Percentiles rank a stretch among this genome's conserved stretches.
Evolutionary conservation across 2,797 vertebrate species (phyloP).

Genomic region (Cryptoblepharus egeriae): DNA sequence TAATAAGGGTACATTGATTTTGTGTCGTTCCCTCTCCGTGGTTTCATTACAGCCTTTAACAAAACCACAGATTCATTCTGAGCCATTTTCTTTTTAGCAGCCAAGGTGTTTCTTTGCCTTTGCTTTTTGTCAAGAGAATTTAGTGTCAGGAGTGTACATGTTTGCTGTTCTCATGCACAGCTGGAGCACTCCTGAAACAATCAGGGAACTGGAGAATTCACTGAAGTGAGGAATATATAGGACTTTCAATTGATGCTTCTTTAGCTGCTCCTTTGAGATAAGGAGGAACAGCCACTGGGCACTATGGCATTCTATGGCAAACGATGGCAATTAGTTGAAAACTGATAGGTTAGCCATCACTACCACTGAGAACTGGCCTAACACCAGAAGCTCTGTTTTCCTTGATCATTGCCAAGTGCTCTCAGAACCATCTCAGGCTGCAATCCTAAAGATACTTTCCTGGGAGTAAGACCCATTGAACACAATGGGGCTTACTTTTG

Average conservation of each 20-base stretch:
- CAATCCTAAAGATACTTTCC: too few relatives aligned
- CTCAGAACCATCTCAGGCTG: neutral
- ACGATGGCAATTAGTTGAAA: neutral
- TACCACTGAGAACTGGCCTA: too few relatives aligned
- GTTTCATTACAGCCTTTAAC: conserved; percentile 65
- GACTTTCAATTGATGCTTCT: conserved; percentile 8
- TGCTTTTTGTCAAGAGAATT: conserved; percentile 43
- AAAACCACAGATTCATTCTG: conserved; percentile 69
- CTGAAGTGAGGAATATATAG: conserved; percentile 2
- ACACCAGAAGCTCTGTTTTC: neutral
- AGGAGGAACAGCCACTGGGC: conserved; percentile 1
- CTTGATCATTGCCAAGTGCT: neutral
- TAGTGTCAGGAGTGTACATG: conserved; percentile 8
- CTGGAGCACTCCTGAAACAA: neutral
- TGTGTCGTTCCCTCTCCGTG: conserved; percentile 38
- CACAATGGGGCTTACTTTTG: too few relatives aligned
- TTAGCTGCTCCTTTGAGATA: conserved; percentile 1
- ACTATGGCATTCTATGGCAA: neutral
- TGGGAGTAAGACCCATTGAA: too few relatives aligned
- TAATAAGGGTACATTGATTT: conserved; percentile 72
- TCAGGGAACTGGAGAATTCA: neutral
- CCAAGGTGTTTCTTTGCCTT: conserved; percentile 24
- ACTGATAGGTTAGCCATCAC: too few relatives aligned
- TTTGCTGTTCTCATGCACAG: conserved; percentile 10
- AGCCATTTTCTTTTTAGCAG: conserved; percentile 62